Base-by-base conservation (phyloP, 1,140 invertebrate genomes). In the Stenopsyche tienmushanensis region DNA sequence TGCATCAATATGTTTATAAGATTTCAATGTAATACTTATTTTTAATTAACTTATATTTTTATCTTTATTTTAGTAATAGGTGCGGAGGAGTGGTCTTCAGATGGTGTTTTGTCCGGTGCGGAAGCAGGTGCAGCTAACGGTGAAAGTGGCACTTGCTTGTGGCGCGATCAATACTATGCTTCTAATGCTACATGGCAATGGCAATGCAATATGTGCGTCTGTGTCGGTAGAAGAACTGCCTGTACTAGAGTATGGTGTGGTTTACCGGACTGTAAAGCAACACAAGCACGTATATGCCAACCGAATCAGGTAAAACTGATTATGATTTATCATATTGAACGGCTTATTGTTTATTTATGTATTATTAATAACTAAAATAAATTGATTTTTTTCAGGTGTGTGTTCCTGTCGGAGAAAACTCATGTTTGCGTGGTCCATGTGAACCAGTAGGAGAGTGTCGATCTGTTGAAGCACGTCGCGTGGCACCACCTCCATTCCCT, bases 191-290 rank as follows among this genome's bases (percentile, higher is more conserved):
- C 84, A 13, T 90, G 88, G 88, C 83, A 86, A 74, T 78, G 78
- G 77, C 77, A 78, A 60, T 96, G 93, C 78, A 95, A 96, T 77
- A 84, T 86, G 1, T 93, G 91, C 72, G 83, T 85, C 45, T 95
- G 93, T 73, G 79, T 83, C 10, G 87, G 87, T 57, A 88, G 88
- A 8, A 84, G 85, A 47, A 87, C 89, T 13, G 83, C 84, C 17
- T 96, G 93, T 78, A 93, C 91, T 50, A 87, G 90, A 72, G 86
- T 95, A 17, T 92, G 90, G 90, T 92, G 91, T 72, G 90, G 90
- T 3, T 81, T 90, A 20, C 84, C 85, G n/a, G 92, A 93, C 73
- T 93, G 91, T 73, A 79, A 90, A 26, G 85, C 83, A 39, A 73
- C 77, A 26, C 80, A 77, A 66, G 77, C 82, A 1, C 75, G 79